Percentiles rank a stretch among this genome's conserved stretches.
Evolutionary conservation across 2,797 vertebrate species (phyloP).

Genomic region (Eleutherodactylus coqui): DNA sequence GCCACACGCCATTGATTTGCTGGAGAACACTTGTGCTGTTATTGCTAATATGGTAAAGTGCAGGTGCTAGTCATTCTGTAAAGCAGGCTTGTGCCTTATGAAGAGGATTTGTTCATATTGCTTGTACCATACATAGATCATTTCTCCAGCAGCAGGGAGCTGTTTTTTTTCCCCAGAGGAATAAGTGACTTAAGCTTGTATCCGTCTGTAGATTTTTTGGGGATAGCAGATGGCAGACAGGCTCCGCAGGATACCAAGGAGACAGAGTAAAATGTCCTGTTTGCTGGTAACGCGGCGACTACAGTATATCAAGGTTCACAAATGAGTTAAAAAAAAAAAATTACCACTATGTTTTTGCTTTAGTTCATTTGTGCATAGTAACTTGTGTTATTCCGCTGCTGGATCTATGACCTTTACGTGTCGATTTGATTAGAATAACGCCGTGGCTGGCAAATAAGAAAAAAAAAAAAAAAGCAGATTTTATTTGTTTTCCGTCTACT

Average conservation of each 20-base stretch:
- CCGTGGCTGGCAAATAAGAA: slow-evolving; percentile 23
- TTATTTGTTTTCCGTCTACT: slow-evolving; percentile 47
- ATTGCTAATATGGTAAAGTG: slow-evolving; percentile 56
- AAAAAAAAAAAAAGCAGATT: slow-evolving; percentile 8
- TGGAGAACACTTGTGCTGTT: slow-evolving; percentile 56
- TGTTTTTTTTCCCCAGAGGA: slow-evolving; percentile 62
- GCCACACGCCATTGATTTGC: slow-evolving; percentile 65
- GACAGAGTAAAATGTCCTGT: slow-evolving; percentile 49
- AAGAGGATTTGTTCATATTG: slow-evolving; percentile 52
- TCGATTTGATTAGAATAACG: slow-evolving; percentile 26
- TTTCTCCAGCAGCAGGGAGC: slow-evolving; percentile 64
- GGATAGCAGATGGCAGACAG: slow-evolving; percentile 61
- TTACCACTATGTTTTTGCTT: slow-evolving; percentile 1
- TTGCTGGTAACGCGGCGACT: slow-evolving; percentile 35
- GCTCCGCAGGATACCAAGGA: slow-evolving; percentile 58
- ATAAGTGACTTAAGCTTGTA: slow-evolving; percentile 64
- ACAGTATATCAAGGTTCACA: slow-evolving; percentile 43
- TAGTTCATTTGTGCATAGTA: slow-evolving; percentile 36
- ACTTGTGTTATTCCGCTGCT: slow-evolving; percentile 13
- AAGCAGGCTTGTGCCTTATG: slow-evolving; percentile 57
- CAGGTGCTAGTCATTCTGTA: slow-evolving; percentile 59
- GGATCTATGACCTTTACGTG: slow-evolving; percentile 42
- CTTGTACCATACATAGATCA: slow-evolving; percentile 64
- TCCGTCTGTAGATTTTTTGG: slow-evolving; percentile 61
- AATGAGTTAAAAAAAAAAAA: slow-evolving; percentile 54